A percentile compares a stretch with the other conserved stretches of the same genome.
phyloP scores from a whole-genome alignment of 2,888 invertebrate species.

The Mesorhabditis spiculigera region DNA sequence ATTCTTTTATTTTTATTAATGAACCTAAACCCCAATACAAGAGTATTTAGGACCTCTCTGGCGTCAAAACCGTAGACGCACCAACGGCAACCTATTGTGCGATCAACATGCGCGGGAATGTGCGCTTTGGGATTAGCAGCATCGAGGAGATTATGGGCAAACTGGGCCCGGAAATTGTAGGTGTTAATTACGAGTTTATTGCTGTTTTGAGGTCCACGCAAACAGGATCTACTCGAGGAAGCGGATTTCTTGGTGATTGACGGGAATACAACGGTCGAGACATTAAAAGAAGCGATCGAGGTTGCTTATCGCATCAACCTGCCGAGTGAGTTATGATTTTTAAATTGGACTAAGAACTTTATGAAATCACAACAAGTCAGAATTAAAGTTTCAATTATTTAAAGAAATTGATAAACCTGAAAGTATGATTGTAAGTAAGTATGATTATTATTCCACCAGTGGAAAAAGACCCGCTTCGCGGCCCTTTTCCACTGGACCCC shows the following conservation, averaged over 20 bases:
- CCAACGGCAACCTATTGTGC: slow-evolving; percentile 44
- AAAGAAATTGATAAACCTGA: slow-evolving; percentile 5
- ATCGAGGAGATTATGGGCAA: slow-evolving; percentile 30
- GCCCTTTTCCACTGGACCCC: too few relatives aligned
- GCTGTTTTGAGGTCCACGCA: slow-evolving; percentile 65
- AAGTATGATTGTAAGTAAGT: too few relatives aligned
- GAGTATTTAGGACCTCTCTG: slow-evolving; percentile 25
- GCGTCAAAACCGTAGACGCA: slow-evolving; percentile 16
- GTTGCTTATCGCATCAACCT: slow-evolving; percentile 17
- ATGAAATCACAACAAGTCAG: too few relatives aligned
- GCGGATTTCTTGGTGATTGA: slow-evolving; percentile 79
- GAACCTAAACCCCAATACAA: too few relatives aligned
- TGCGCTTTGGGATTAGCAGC: slow-evolving; percentile 37
- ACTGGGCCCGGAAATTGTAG: slow-evolving; percentile 36
- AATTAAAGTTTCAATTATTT: too few relatives aligned
- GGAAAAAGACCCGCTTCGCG: too few relatives aligned
- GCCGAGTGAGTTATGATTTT: neutral
- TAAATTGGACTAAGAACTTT: too few relatives aligned
- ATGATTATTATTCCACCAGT: too few relatives aligned
- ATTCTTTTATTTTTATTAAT: too few relatives aligned
- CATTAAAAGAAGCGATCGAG: slow-evolving; percentile 63
- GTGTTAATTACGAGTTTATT: neutral
- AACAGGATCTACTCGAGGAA: slow-evolving; percentile 66
- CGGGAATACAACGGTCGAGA: slow-evolving; percentile 73
- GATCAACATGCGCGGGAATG: slow-evolving; percentile 40